Base-by-base conservation (phyloP, 2,113 vertebrate genomes). In the Gulo gulo region DNA sequence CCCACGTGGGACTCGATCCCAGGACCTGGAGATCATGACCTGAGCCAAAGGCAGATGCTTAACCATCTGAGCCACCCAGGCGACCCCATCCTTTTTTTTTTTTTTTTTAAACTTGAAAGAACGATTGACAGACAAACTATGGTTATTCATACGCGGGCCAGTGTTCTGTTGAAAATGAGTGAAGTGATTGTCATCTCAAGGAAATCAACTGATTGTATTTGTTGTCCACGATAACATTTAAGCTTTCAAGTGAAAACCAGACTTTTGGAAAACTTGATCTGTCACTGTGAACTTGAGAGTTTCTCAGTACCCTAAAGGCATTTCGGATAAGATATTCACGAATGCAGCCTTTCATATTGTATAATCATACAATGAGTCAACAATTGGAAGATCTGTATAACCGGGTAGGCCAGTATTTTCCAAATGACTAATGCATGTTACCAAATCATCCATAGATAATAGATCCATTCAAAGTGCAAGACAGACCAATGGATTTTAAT, bases 381-480 rank as follows among this genome's bases (percentile, higher is more conserved):
- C 59, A 94, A 63, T 71, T 67, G 31, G 84, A 97, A 92, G 69
- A 87, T 96, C 63, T 57, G 47, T 67, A 55, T 97, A 91, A 95
- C 61, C 61, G 21, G 39, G 50, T 80, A 26, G 57, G 76, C 42
- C 31, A 61, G 74, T 97, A 96, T 86, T 97, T 97, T 93, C 73
- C 87, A 96, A 92, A 94, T 97, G 95, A 98, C 93, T 96, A 96
- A 95, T 78, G 16, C 29, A 84, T 73, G 71, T 96, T 95, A 95
- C 94, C 96, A 97, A 97, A 89, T 81, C 78, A 67, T 42, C 14
- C 59, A 93, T 63, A 24, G 83, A 94, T 96, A 98, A 97, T 73
- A 94, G 84, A 94, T 71, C 74, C 61, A 97, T 96, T 97, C 87
- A 94, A 95, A 97, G 88, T 91, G 61, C 84, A 96, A 96, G 79